Conservation (phyloP, 2,797 vertebrate genomes). For the Amniataba percoides region DNA sequence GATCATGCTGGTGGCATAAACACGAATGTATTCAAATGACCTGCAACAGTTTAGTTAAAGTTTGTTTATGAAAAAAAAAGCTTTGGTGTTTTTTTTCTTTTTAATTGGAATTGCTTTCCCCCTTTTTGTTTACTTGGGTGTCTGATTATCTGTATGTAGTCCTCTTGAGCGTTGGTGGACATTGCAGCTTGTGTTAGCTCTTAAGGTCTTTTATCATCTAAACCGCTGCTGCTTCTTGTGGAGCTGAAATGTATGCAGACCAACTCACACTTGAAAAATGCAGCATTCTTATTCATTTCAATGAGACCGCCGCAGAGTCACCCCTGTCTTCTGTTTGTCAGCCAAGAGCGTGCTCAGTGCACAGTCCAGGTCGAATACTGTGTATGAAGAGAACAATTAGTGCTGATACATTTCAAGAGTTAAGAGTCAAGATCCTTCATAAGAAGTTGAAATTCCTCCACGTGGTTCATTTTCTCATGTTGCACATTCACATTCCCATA, state of each 20-base stretch:
- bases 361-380: background rate
- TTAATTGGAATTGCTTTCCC: too few species aligned
- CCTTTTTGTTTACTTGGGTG: background rate
- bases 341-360: background rate
- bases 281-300: background rate
- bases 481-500: too few species aligned
- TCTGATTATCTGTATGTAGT: background rate
- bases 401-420: conserved; percentile 19
- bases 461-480: background rate
- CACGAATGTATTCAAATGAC: conserved; percentile 30
- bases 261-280: background rate
- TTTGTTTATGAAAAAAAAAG: background rate
- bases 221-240: background rate
- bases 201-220: background rate
- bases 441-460: background rate
- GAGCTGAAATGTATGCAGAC: background rate
- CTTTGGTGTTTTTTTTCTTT: background rate
- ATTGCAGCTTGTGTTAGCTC: background rate
- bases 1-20: conserved; percentile 35
- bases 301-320: background rate
- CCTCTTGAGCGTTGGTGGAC: background rate
- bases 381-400: background rate
- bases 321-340: background rate
- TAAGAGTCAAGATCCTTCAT: background rate
- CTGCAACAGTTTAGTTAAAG: conserved; percentile 5